These are phyloP conservation scores for Pipa parva DNA, from an alignment of 2,113 vertebrate genomes.

Conservation along the genomic window DNA sequence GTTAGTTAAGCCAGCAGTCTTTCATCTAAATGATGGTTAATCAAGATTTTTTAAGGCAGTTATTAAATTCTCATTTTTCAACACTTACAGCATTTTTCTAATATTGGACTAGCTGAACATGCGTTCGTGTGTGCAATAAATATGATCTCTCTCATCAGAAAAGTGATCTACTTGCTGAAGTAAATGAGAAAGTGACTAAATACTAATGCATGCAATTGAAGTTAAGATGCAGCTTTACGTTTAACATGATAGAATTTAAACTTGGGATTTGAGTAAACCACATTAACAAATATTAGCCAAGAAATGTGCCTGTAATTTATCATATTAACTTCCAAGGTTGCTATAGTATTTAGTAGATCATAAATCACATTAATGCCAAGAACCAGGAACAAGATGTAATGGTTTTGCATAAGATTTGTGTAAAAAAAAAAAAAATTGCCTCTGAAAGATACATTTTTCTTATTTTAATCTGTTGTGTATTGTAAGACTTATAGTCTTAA, in stretches of 20 bases:
- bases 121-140: neutral
- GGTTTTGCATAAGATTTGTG: no score
- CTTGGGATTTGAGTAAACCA: neutral
- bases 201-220: neutral
- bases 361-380: neutral
- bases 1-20: neutral
- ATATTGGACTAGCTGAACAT: neutral
- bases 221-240: neutral
- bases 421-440: no score
- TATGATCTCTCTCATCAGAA: neutral
- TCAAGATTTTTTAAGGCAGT: neutral
- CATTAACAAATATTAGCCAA: neutral
- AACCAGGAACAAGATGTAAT: neutral
- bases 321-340: neutral
- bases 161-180: neutral
- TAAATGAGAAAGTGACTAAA: neutral
- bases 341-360: neutral
- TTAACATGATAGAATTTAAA: neutral
- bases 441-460: no score
- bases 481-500: no score
- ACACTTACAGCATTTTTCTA: neutral
- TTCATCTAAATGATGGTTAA: neutral
- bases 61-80: neutral
- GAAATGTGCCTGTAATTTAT: neutral
- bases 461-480: no score